Evolutionary conservation across 2,888 invertebrate genomes (phyloP).

Genomic region (Patella ulyssiponensis): DNA sequence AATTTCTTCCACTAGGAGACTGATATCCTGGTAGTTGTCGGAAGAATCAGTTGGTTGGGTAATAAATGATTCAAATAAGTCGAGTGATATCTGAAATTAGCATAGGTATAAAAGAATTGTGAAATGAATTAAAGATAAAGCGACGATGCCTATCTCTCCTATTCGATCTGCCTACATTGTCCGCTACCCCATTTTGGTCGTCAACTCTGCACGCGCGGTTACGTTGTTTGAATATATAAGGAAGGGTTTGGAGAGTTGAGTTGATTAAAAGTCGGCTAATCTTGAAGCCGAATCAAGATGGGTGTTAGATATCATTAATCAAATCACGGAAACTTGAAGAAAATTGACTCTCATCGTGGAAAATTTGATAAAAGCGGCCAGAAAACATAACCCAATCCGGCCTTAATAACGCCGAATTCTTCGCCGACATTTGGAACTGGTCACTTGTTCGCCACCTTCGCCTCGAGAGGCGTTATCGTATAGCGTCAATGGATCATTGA

Average conservation of each 20-base stretch:
- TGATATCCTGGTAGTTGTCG: too few species aligned
- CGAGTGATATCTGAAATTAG: too few species aligned
- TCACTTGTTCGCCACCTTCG: too few species aligned
- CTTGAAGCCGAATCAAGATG: not conserved
- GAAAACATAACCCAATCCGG: not conserved
- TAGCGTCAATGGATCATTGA: not conserved
- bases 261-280: slow-evolving; percentile 11
- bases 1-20: too few species aligned
- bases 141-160: too few species aligned
- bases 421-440: too few species aligned
- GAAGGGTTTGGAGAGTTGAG: not conserved
- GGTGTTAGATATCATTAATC: slow-evolving; percentile 5
- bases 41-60: too few species aligned
- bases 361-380: not conserved
- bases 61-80: too few species aligned
- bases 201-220: not conserved
- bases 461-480: too few species aligned
- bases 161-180: too few species aligned
- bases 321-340: slow-evolving; percentile 11
- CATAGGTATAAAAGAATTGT: too few species aligned
- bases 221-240: not conserved
- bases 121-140: too few species aligned
- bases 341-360: not conserved
- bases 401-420: not conserved
- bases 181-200: not conserved